phyloP scores from a whole-genome alignment of 2,113 vertebrate genomes.

The Hyperopisus bebe region DNA sequence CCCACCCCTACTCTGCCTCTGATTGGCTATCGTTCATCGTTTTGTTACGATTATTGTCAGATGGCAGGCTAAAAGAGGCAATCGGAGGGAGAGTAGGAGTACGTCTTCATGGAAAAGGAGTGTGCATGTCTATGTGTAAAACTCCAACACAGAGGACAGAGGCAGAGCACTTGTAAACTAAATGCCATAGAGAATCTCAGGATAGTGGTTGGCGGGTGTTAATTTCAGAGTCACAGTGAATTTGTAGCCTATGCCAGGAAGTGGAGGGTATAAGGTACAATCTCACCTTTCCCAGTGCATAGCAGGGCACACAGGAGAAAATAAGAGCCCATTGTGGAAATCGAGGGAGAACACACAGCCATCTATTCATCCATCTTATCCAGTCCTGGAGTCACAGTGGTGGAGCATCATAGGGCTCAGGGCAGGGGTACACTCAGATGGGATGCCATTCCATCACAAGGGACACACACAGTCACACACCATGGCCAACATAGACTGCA shows the following conservation, averaged over 20 bases:
- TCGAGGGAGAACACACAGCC: neutral
- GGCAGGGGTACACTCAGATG: neutral
- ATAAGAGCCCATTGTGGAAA: neutral
- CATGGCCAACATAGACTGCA: neutral
- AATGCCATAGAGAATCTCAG: neutral
- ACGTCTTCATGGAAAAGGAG: neutral
- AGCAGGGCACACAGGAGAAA: neutral
- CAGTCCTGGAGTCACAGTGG: neutral
- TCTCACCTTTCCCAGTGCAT: neutral
- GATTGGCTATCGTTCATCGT: neutral
- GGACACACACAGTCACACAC: neutral
- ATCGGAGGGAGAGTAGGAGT: neutral
- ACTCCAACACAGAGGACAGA: neutral
- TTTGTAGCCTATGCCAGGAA: neutral
- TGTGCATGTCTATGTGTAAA: neutral
- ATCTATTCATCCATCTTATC: neutral
- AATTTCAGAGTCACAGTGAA: neutral
- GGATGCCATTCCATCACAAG: neutral
- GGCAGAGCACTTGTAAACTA: neutral
- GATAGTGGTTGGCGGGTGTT: neutral
- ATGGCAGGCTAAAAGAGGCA: neutral
- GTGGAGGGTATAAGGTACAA: neutral
- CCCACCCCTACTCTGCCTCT: neutral
- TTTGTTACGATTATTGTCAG: neutral
- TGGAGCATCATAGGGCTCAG: neutral